Conservation (phyloP, 2,888 invertebrate genomes). For the Glaucopsyche alexis region DNA sequence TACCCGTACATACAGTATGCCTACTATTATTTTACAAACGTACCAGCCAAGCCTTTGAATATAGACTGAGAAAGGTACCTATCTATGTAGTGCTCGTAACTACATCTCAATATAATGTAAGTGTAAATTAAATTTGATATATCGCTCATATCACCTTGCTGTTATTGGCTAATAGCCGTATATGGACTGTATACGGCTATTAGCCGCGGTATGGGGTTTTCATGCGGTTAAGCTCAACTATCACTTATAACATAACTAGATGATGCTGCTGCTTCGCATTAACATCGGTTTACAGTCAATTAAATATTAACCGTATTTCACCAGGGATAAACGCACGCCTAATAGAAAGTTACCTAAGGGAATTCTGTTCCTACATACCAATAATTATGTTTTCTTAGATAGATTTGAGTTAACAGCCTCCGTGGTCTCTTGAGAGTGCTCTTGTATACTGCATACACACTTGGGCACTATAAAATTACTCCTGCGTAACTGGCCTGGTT, state of each 20-base stretch:
- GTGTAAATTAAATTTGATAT: neutral
- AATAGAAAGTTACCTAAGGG: constrained; percentile 2
- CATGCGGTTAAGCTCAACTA: constrained; percentile 20
- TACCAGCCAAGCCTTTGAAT: too few relatives aligned
- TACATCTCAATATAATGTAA: too few relatives aligned
- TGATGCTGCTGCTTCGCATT: constrained; percentile 17
- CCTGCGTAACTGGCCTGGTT: too few relatives aligned
- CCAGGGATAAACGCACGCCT: constrained; percentile 6
- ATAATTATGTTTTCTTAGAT: too few relatives aligned
- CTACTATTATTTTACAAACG: too few relatives aligned
- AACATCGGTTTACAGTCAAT: constrained; percentile 17
- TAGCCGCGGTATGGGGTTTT: constrained; percentile 8
- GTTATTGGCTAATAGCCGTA: constrained; percentile 13
- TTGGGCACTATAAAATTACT: too few relatives aligned
- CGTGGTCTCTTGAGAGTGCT: too few relatives aligned
- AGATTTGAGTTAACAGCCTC: too few relatives aligned
- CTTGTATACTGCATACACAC: too few relatives aligned
- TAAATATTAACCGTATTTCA: constrained; percentile 19
- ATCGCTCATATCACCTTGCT: neutral
- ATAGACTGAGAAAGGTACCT: too few relatives aligned
- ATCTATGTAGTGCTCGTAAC: too few relatives aligned
- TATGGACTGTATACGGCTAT: constrained; percentile 17
- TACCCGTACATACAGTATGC: too few relatives aligned
- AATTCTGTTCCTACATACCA: neutral
- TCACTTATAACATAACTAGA: constrained; percentile 18